These are phyloP conservation scores for Vesta saturnalis DNA, from an alignment of 2,888 invertebrate genomes.

Conservation along the genomic window DNA sequence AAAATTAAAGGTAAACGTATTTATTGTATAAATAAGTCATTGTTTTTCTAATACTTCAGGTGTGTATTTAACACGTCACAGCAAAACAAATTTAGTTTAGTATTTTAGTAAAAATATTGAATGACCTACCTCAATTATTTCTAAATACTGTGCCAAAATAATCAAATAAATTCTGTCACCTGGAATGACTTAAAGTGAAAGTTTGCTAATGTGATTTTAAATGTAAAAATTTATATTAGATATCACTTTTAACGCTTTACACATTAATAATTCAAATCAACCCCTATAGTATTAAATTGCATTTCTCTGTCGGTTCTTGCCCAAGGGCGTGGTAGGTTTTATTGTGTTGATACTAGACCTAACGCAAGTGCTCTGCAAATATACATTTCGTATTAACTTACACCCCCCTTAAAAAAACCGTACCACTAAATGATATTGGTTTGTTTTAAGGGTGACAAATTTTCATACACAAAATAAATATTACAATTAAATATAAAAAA, in stretches of 20 bases:
- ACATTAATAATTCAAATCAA: conserved; percentile 43
- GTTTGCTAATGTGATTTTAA: too few species aligned
- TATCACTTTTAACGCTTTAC: conserved; percentile 12
- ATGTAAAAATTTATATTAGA: neutral
- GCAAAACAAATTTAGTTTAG: conserved; percentile 51
- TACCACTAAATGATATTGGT: conserved; percentile 54
- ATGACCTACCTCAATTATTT: conserved; percentile 45
- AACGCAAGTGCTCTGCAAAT: conserved; percentile 60
- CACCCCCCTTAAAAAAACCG: conserved; percentile 47
- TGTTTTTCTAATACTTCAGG: conserved; percentile 11
- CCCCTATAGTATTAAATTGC: conserved; percentile 53
- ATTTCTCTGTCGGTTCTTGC: conserved; percentile 52
- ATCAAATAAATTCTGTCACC: conserved; percentile 21
- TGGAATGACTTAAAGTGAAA: neutral
- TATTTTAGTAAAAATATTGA: conserved; percentile 49
- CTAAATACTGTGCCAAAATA: conserved; percentile 16
- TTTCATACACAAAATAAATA: conserved; percentile 41
- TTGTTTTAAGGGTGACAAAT: conserved; percentile 49
- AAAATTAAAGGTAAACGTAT: neutral
- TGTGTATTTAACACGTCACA: neutral
- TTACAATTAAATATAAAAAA: conserved; percentile 16
- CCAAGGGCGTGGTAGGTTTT: conserved; percentile 54
- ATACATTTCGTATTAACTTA: conserved; percentile 59
- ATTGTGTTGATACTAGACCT: conserved; percentile 58
- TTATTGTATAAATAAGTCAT: neutral